phyloP scores from a whole-genome alignment of 2,888 invertebrate species.

The Ophion ventricosus region DNA sequence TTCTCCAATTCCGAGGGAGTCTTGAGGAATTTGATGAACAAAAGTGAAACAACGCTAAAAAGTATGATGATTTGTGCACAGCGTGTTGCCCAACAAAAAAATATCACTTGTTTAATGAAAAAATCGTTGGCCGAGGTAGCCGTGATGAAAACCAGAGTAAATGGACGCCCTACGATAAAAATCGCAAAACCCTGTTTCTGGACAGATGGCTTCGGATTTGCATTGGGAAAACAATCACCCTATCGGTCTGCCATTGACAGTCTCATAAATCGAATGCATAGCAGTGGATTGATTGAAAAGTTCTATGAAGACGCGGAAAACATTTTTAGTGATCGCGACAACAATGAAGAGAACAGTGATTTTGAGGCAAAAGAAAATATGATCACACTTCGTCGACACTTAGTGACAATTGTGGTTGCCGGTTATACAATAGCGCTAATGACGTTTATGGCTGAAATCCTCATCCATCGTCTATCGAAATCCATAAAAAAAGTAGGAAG shows the following conservation, averaged over 20 bases:
- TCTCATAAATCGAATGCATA: no score
- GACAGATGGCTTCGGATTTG: conserved; percentile 34
- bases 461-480: no score
- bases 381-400: no score
- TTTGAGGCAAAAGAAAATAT: background rate
- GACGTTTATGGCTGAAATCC: background rate
- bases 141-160: background rate
- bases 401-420: background rate
- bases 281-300: conserved; percentile 35
- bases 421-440: background rate
- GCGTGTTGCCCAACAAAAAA: no score
- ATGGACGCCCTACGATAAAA: background rate
- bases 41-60: background rate
- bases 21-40: conserved; percentile 35
- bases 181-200: conserved; percentile 51
- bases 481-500: no score
- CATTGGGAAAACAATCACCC: conserved; percentile 49
- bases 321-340: no score
- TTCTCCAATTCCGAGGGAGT: conserved; percentile 28
- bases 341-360: background rate
- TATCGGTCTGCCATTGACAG: conserved; percentile 54
- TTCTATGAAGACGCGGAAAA: background rate
- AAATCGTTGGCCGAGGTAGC: background rate
- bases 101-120: no score
- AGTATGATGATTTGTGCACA: no score